Percentiles rank a stretch among this genome's conserved stretches.
phyloP scores from a whole-genome alignment of 2,113 vertebrate species.

The Leiothrix lutea region DNA sequence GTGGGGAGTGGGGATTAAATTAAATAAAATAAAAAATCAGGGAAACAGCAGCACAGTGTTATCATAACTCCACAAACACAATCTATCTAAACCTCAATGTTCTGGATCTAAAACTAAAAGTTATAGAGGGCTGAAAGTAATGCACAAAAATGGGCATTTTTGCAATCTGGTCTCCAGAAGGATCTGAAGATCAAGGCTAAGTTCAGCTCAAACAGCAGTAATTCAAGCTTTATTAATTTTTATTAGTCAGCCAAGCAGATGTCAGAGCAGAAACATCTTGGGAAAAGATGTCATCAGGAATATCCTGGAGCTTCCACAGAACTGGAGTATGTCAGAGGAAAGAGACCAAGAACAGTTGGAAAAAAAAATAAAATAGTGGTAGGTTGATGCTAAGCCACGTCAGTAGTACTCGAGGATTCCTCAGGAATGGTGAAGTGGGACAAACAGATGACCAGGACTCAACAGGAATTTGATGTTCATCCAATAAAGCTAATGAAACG shows the following conservation, averaged over 20 bases:
- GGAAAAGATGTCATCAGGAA: background rate
- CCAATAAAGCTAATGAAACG: background rate
- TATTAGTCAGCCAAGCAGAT: background rate
- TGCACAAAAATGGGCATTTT: background rate
- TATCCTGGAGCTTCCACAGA: background rate
- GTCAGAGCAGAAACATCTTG: background rate
- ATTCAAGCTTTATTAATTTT: background rate
- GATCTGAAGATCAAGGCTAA: background rate
- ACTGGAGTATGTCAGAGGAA: background rate
- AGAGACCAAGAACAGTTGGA: background rate
- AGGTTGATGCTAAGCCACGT: background rate
- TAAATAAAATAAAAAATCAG: background rate
- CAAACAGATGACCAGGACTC: background rate
- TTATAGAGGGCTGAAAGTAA: background rate
- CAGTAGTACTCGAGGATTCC: fast-evolving
- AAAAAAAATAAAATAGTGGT: background rate
- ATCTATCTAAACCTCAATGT: background rate
- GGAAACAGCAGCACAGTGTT: background rate
- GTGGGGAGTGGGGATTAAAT: background rate
- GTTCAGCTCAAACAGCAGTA: background rate
- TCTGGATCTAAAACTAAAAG: background rate
- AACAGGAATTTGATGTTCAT: background rate
- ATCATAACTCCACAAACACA: background rate
- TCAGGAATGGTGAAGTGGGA: background rate
- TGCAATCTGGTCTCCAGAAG: background rate